Conservation (phyloP, 30 jellyfish, hydroid and myxozoan genomes). For the Rhopilema esculentum region DNA sequence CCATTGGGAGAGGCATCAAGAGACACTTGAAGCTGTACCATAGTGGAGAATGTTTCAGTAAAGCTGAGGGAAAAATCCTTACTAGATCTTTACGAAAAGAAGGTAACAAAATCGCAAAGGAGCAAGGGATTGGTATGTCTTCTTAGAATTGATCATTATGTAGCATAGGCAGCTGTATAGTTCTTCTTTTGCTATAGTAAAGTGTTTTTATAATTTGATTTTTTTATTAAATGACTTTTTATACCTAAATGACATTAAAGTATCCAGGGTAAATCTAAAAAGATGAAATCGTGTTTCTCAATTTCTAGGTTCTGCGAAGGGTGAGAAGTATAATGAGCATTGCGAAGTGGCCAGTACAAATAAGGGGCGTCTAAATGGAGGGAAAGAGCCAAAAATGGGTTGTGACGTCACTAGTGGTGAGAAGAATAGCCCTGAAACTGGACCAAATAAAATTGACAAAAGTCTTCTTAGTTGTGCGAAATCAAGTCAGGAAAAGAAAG, state of each 20-base stretch:
- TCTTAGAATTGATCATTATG: too few species aligned
- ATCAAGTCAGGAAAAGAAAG: background rate
- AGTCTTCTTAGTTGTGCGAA: background rate
- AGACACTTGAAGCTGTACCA: constrained; percentile 79
- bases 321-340: background rate
- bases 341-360: background rate
- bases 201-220: too few species aligned
- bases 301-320: background rate
- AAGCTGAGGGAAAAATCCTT: constrained; percentile 27
- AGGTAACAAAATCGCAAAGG: constrained; percentile 3
- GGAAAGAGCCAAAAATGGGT: background rate
- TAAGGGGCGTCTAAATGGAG: background rate
- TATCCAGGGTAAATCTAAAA: too few species aligned
- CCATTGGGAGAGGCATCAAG: constrained; percentile 81
- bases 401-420: background rate
- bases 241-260: too few species aligned
- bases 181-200: too few species aligned
- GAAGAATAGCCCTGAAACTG: too few species aligned
- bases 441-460: background rate
- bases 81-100: constrained; percentile 54
- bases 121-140: background rate
- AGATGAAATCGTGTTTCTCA: background rate
- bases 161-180: too few species aligned
- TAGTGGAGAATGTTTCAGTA: constrained; percentile 51
- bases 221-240: too few species aligned